Base-by-base conservation (phyloP, 2,888 invertebrate species). In the Melieria omissa region DNA sequence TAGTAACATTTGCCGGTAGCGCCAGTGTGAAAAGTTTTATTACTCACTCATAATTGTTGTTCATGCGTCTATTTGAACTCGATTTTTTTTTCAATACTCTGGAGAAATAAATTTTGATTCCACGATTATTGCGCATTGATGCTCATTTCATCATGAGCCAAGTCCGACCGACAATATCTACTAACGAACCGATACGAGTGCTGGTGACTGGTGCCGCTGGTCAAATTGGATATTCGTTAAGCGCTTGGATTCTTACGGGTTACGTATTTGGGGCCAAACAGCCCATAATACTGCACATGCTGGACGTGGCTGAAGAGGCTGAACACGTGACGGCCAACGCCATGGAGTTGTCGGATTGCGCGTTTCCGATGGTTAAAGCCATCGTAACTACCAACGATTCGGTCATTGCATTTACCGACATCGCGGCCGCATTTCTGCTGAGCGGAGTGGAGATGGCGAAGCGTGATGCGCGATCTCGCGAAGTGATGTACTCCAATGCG, bases 171-270 rank as follows among this genome's bases (percentile, higher is more conserved):
- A 29, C 29, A 29, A 29, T 29, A 3, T 3, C 29, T 29, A 29
- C 29, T 3, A 29, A 2, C 29, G 91, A 92, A 87, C 94, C 96
- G 83, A 92, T 97, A 81, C 92, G 91, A 88, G 96, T 98, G 73
- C 93, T 96, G 69, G 94, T 99, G 46, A 98, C 98, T 65, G 98
- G 98, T 75, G 98, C 98, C 77, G 98, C 98, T 69, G 98, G 98
- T n/a, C 98, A 98, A 88, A 98, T 99, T 80, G 98, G 96, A 72
- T 98, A 99, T 87, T 97, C 97, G 4, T 88, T 99, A 45, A 88
- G 98, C 41, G 95, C 95, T 85, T 94, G 95, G 88, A 90, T 99
- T 78, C 95, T 95, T 14, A 95, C 95, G 82, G 98, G 98, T 73
- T 93, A 95, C 85, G 96, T 97, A 0, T 98, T 98, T 86, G 98